Evolutionary conservation across 1,140 invertebrate species (phyloP).

Genomic region (Calycopis cecrops): DNA sequence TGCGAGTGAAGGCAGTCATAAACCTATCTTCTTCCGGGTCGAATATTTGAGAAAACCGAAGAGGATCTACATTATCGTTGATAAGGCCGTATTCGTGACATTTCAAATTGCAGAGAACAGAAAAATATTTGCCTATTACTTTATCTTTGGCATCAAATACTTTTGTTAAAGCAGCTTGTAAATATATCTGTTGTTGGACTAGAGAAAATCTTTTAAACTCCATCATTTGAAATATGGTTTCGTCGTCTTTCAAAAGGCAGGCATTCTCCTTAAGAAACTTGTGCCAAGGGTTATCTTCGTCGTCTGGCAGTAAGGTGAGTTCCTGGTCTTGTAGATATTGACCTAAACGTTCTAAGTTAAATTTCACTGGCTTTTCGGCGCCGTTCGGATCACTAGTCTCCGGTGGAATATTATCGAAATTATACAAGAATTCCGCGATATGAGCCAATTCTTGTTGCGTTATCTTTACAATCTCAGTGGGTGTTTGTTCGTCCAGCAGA

Average conservation of each 20-base stretch:
- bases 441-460: slow-evolving; percentile 92
- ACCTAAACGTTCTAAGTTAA: slow-evolving; percentile 92
- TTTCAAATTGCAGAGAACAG: slow-evolving; percentile 66
- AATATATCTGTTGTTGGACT: slow-evolving; percentile 85
- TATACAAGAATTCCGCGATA: slow-evolving; percentile 92
- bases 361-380: slow-evolving; percentile 77
- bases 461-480: slow-evolving; percentile 86
- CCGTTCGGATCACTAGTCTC: slow-evolving; percentile 44
- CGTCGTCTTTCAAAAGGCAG: slow-evolving; percentile 79
- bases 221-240: slow-evolving; percentile 80
- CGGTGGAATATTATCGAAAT: slow-evolving; percentile 81
- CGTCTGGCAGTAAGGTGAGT: slow-evolving; percentile 79
- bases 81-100: slow-evolving; percentile 49
- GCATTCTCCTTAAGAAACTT: slow-evolving; percentile 84
- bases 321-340: slow-evolving; percentile 87
- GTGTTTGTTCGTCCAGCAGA: slow-evolving; percentile 88
- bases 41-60: slow-evolving; percentile 64
- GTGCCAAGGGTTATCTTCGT: slow-evolving; percentile 84
- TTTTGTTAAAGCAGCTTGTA: slow-evolving; percentile 80
- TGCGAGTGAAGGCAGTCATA: slow-evolving; percentile 54
- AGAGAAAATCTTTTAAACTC: slow-evolving; percentile 87
- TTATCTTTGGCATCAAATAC: slow-evolving; percentile 84
- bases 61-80: slow-evolving; percentile 29
- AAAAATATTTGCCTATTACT: slow-evolving; percentile 79
- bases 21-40: slow-evolving; percentile 55